phyloP scores from a whole-genome alignment of 92 coral and sea anemone species.

The Palythoa caribaeorum region DNA sequence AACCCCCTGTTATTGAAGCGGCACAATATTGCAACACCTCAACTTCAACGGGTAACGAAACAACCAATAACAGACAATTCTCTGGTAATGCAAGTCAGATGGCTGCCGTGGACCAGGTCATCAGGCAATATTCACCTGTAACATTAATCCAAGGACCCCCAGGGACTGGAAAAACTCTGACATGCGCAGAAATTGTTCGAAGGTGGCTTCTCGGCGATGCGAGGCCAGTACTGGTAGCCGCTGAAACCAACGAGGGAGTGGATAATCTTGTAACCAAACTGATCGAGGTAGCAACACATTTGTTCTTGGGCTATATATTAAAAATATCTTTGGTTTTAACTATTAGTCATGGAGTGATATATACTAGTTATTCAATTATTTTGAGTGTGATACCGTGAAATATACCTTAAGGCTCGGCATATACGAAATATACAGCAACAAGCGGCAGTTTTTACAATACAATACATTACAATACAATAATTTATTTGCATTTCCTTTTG shows the following conservation, averaged over 20 bases:
- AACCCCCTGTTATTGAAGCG: neutral
- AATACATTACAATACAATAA: too few species aligned
- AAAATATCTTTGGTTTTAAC: too few species aligned
- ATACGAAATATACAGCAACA: too few species aligned
- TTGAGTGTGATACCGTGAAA: neutral
- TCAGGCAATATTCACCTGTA: conserved; percentile 41
- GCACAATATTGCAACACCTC: conserved; percentile 39
- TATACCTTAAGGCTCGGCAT: neutral
- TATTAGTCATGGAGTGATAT: neutral
- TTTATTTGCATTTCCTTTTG: too few species aligned
- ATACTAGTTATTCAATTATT: neutral
- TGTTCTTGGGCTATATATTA: too few species aligned
- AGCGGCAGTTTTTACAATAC: too few species aligned
- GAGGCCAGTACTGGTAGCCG: conserved; percentile 71
- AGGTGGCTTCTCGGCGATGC: conserved; percentile 52
- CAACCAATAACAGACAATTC: neutral
- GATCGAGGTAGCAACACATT: neutral
- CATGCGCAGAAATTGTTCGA: conserved; percentile 82
- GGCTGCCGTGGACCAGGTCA: conserved; percentile 66
- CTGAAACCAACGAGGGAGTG: conserved; percentile 94
- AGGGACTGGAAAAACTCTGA: conserved; percentile 90
- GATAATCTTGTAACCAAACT: conserved; percentile 82
- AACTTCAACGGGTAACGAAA: neutral
- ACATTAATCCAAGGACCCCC: conserved; percentile 93
- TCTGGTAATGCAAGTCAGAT: conserved; percentile 71